phyloP scores from a whole-genome alignment of 2,113 vertebrate species.

The Oenanthe melanoleuca region DNA sequence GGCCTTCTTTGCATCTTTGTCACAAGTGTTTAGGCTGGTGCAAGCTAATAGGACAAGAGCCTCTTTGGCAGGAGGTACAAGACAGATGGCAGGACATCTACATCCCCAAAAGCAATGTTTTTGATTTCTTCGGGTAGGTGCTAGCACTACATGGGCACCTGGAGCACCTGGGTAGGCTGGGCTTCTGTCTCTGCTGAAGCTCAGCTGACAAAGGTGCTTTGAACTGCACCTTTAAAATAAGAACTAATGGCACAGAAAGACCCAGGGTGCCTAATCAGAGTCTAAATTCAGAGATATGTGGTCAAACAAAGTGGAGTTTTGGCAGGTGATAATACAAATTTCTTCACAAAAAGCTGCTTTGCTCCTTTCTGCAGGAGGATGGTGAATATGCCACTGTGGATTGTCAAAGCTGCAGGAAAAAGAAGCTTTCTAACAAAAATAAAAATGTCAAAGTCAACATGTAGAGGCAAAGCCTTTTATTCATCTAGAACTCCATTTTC shows the following conservation, averaged over 20 bases:
- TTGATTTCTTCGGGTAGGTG: rapidly evolving
- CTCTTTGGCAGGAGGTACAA: rapidly evolving
- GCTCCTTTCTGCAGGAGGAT: neutral
- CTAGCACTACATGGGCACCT: neutral
- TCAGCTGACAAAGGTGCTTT: neutral
- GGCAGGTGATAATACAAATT: neutral
- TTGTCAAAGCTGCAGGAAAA: neutral
- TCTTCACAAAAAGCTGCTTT: neutral
- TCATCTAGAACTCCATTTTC: neutral
- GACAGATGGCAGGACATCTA: neutral
- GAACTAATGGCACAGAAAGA: neutral
- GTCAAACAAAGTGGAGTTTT: neutral
- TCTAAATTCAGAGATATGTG: neutral
- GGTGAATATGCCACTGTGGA: neutral
- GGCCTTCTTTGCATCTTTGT: neutral
- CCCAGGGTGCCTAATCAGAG: neutral
- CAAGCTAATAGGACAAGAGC: neutral
- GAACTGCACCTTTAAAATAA: neutral
- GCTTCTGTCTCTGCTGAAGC: neutral
- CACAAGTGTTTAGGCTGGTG: neutral
- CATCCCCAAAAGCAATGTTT: neutral
- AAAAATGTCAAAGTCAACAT: neutral
- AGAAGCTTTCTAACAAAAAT: neutral
- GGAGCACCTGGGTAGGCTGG: neutral
- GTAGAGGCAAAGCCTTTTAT: constrained; percentile 32